phyloP scores from a whole-genome alignment of 2,797 vertebrate species.

The Parotocinclus haroldoi region DNA sequence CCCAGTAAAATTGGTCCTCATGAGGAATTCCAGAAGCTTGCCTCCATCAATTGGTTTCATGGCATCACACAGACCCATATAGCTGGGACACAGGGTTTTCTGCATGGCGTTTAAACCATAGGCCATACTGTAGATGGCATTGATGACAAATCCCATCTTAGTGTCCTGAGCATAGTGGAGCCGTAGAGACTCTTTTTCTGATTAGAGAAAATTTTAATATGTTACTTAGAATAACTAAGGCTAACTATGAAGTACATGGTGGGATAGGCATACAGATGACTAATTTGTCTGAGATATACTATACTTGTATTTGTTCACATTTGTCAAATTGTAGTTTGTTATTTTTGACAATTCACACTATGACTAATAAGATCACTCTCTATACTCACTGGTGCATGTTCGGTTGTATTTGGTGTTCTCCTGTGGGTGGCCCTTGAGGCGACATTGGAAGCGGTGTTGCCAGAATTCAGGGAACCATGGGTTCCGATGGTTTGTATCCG shows the following conservation, averaged over 20 bases:
- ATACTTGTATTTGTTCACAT: too few relatives aligned
- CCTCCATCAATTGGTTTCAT: constrained; percentile 95
- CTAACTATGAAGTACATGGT: too few relatives aligned
- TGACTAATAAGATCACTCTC: too few relatives aligned
- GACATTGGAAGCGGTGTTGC: constrained; percentile 97
- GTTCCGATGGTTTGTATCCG: constrained; percentile 87
- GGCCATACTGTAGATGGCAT: constrained; percentile 97
- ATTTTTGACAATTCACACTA: too few relatives aligned
- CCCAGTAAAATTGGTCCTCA: constrained; percentile 94
- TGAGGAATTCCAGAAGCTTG: constrained; percentile 90
- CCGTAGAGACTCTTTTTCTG: constrained; percentile 81
- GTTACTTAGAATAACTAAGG: background rate
- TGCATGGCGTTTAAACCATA: constrained; percentile 95
- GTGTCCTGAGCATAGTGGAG: constrained; percentile 95
- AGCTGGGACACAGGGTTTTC: constrained; percentile 83
- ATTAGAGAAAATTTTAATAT: constrained; percentile 1
- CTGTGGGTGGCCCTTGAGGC: constrained; percentile 82
- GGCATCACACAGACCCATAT: constrained; percentile 84
- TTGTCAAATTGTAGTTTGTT: too few relatives aligned
- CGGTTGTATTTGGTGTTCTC: constrained; percentile 87
- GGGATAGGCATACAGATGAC: too few relatives aligned
- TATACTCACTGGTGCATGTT: constrained; percentile 88
- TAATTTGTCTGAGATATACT: too few relatives aligned
- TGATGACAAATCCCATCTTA: constrained; percentile 99
- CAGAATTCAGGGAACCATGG: constrained; percentile 99